phyloP scores from a whole-genome alignment of 2,888 invertebrate genomes.

The Mythimna impura region DNA sequence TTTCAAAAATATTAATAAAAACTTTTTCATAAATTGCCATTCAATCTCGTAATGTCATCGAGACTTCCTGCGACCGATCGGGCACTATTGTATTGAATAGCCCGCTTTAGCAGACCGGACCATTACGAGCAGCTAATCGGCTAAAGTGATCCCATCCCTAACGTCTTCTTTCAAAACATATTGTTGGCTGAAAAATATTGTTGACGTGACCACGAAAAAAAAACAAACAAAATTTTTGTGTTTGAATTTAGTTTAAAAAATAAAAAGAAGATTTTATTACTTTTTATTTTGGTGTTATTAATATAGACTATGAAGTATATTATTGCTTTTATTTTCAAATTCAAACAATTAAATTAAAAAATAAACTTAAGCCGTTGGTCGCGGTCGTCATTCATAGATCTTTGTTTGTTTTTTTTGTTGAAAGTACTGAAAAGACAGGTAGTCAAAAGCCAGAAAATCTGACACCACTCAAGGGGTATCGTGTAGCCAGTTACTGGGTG shows the following conservation, averaged over 20 bases:
- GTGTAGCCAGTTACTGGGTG: background rate
- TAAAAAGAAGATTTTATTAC: background rate
- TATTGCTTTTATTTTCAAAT: background rate
- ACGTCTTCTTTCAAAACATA: conserved; percentile 63
- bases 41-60: conserved; percentile 75
- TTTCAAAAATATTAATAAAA: conserved; percentile 37
- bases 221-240: conserved; percentile 19
- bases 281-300: background rate
- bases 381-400: background rate
- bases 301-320: background rate
- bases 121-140: conserved; percentile 82
- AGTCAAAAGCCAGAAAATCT: background rate
- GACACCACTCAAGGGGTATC: background rate
- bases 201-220: conserved; percentile 24
- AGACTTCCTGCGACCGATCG: conserved; percentile 68
- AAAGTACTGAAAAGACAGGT: no score
- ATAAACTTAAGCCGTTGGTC: background rate
- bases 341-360: background rate
- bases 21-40: conserved; percentile 69
- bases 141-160: conserved; percentile 77
- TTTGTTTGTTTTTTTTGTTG: background rate
- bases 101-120: conserved; percentile 70
- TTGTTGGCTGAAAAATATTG: conserved; percentile 75
- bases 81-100: conserved; percentile 68
- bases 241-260: conserved; percentile 24